Base-by-base conservation (phyloP, 2,888 invertebrate genomes). In the Philopedon plagiatum region DNA sequence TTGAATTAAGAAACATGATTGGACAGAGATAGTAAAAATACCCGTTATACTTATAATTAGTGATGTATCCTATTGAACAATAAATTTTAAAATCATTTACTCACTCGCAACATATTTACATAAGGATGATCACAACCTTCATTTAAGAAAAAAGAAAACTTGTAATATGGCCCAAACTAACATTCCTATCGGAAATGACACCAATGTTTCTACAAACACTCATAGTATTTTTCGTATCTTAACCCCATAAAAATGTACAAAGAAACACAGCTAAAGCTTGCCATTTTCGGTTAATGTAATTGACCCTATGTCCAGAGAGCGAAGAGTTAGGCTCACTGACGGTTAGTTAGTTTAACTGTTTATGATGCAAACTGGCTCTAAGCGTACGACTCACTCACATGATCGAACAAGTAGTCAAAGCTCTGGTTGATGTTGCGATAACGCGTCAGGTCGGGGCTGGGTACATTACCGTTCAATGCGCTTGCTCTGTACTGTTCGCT, bases 341-440 rank as follows among this genome's bases (percentile, higher is more conserved):
- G 9, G n/a, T 64, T 63, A 39, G 41, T 81, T 46, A 18, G 26
- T n/a, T 26, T 18, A 15, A 46, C 46, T 23, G 44, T 5, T 23
- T 18, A 1, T 1, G 13, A 18, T 15, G 39, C 32, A 32, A n/a
- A 21, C 46, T 21, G 46, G 15, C 29, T 44, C 88, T 86, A 91
- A 85, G 90, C 90, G 85, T 90, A 90, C 77, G 90, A 87, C 84
- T 90, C 90, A 86, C 90, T 91, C 85, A 90, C 85, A 83, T 89
- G 88, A 84, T 90, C 90, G 83, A 90, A 87, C 82, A 90, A 87
- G 84, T 89, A 90, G 84, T 88, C 89, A 84, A 90, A 88, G 86
- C 86, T 87, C 86, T 83, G 87, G 86, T 86, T 88, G 85, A 84
- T 84, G 82, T 75, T 76, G 67, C 73, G 64, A 49, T 51, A 57